Evolutionary conservation across 2,888 invertebrate species (phyloP).

Genomic region (Colletes collaris): DNA sequence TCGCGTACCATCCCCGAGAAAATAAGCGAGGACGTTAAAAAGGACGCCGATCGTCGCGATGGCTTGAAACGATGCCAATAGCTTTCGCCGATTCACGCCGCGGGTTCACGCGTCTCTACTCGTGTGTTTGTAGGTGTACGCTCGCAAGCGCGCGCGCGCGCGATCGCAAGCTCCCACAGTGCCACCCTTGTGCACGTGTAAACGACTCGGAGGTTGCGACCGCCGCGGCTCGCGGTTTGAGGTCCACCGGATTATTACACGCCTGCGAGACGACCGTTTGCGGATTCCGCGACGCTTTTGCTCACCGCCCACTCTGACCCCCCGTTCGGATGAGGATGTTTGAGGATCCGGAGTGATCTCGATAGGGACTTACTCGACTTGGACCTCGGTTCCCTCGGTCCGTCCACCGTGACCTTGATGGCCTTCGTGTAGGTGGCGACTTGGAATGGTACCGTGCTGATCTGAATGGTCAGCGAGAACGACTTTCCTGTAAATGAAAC

Average conservation of each 20-base stretch:
- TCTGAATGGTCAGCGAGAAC: constrained; percentile 97
- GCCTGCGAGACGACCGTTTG: constrained; percentile 78
- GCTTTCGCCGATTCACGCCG: background rate
- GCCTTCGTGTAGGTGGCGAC: constrained; percentile 97
- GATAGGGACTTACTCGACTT: constrained; percentile 93
- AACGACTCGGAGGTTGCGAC: constrained; percentile 70
- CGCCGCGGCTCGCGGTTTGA: constrained; percentile 80
- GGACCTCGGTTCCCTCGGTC: constrained; percentile 98
- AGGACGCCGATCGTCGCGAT: constrained; percentile 55
- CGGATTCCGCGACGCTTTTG: constrained; percentile 75
- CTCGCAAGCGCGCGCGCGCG: constrained; percentile 5
- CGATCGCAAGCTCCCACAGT: constrained; percentile 32
- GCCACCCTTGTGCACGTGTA: constrained; percentile 53
- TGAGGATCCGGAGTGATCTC: too few relatives aligned
- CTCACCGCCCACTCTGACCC: constrained; percentile 48
- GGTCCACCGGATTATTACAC: constrained; percentile 82
- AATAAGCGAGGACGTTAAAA: constrained; percentile 70
- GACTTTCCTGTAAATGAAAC: constrained; percentile 88
- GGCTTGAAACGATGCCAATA: constrained; percentile 73
- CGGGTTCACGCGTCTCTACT: constrained; percentile 20
- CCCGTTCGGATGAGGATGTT: too few relatives aligned
- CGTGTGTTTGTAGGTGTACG: constrained; percentile 15
- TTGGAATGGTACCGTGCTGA: constrained; percentile 91
- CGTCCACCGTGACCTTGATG: constrained; percentile 99
- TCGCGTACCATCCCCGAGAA: constrained; percentile 58